A percentile compares a stretch with the other conserved stretches of the same genome.
These are phyloP conservation scores for Sebastes cheni DNA, from an alignment of 2,797 vertebrate genomes.

Conservation along the genomic window DNA sequence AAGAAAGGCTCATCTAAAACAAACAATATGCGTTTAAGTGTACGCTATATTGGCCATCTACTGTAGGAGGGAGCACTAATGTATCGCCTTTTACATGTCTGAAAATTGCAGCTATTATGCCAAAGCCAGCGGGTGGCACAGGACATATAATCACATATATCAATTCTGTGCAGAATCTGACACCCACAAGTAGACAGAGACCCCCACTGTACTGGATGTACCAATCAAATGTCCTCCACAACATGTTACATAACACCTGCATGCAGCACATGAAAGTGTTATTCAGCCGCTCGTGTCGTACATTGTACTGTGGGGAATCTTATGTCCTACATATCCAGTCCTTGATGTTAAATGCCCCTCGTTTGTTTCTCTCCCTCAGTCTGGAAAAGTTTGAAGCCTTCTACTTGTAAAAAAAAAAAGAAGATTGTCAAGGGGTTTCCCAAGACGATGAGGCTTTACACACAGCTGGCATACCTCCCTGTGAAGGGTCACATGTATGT, in stretches of 20 bases:
- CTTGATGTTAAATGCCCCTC: slow-evolving; percentile 41
- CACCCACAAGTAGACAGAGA: slow-evolving; percentile 56
- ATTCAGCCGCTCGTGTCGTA: slow-evolving; percentile 32
- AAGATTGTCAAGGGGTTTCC: slow-evolving; percentile 47
- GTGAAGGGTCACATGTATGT: slow-evolving; percentile 54
- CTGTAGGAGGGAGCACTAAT: not conserved
- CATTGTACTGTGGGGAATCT: slow-evolving; percentile 57
- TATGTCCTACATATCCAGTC: slow-evolving; percentile 45
- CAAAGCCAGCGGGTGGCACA: slow-evolving; percentile 34
- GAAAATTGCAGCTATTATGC: slow-evolving; percentile 11
- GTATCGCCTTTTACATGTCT: slow-evolving; percentile 9
- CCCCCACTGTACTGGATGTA: slow-evolving; percentile 50
- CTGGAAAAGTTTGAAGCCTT: slow-evolving; percentile 19
- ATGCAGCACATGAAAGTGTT: slow-evolving; percentile 46
- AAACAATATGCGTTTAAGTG: no score
- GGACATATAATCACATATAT: slow-evolving; percentile 62
- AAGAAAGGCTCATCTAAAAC: no score
- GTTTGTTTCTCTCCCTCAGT: slow-evolving; percentile 23
- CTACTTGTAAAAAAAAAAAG: not conserved
- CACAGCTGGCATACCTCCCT: slow-evolving; percentile 62
- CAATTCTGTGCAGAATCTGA: slow-evolving; percentile 70
- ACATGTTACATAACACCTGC: slow-evolving; percentile 61
- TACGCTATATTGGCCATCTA: no score
- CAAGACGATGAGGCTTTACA: slow-evolving; percentile 16
- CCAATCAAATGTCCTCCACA: slow-evolving; percentile 48